Percentiles rank a stretch among this genome's conserved stretches.
These are phyloP conservation scores for Mormyrops boulengeri DNA, from an alignment of 2,797 vertebrate genomes.

Conservation along the genomic window DNA sequence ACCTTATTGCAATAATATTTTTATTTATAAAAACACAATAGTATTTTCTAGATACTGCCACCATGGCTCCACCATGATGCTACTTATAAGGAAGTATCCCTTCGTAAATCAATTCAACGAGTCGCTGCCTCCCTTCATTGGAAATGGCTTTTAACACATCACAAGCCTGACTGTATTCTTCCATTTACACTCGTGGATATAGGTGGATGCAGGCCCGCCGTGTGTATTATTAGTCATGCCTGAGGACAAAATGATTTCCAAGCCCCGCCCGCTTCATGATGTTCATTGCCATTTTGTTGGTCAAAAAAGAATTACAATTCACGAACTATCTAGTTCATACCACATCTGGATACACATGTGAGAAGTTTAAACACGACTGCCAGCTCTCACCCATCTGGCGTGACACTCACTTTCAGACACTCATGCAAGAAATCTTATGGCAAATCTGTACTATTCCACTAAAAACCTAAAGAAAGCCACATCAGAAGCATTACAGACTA, in stretches of 20 bases:
- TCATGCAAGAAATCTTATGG: neutral
- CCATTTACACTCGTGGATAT: neutral
- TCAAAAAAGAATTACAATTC: neutral
- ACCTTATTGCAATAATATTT: neutral
- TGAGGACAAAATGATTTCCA: neutral
- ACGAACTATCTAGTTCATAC: neutral
- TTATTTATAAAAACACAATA: neutral
- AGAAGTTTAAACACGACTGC: neutral
- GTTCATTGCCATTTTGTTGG: neutral
- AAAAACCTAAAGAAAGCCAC: neutral
- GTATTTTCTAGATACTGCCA: neutral
- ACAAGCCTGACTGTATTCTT: neutral
- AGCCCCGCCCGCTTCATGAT: neutral
- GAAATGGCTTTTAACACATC: neutral
- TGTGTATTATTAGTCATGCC: neutral
- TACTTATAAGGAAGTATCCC: neutral
- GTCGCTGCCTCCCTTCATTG: neutral
- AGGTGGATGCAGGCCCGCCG: neutral
- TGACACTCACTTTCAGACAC: neutral
- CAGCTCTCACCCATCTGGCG: neutral
- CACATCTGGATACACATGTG: neutral
- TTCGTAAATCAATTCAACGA: neutral
- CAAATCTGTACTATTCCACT: neutral
- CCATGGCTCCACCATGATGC: neutral
- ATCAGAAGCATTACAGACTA: neutral